Percentiles rank a stretch among this genome's conserved stretches.
These are phyloP conservation scores for Megaceryle maxima DNA, from an alignment of 2,113 vertebrate genomes.

Conservation along the genomic window DNA sequence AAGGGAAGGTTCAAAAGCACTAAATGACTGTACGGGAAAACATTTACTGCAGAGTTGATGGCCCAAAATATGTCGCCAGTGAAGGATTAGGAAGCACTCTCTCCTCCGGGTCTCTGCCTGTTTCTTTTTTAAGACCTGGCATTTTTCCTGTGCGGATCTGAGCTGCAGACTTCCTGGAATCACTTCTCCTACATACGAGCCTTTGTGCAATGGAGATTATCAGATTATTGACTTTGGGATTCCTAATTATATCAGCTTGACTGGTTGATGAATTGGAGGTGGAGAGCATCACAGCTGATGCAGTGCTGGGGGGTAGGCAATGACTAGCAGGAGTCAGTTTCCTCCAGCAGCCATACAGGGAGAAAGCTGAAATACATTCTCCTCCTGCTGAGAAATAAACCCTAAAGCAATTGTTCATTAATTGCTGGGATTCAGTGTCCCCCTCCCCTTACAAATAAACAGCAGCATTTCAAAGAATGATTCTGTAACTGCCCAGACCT, in stretches of 20 bases:
- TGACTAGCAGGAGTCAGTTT: background rate
- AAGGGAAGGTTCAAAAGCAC: background rate
- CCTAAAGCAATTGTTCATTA: background rate
- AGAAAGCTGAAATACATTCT: slow-evolving; percentile 10
- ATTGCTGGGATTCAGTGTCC: background rate
- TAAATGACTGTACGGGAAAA: slow-evolving; percentile 11
- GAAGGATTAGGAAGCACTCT: slow-evolving; percentile 29
- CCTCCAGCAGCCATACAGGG: background rate
- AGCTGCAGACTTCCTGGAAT: slow-evolving; percentile 48
- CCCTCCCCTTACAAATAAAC: background rate
- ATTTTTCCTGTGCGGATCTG: slow-evolving; percentile 34
- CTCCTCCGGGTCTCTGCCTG: slow-evolving; percentile 50
- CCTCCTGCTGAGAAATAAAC: slow-evolving; percentile 21
- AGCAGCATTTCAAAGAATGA: background rate
- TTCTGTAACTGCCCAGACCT: background rate
- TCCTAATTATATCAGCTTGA: slow-evolving; percentile 48
- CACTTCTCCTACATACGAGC: slow-evolving; percentile 25
- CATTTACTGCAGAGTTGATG: slow-evolving; percentile 34
- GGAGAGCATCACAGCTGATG: background rate
- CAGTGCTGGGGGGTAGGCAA: background rate
- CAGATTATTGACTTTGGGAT: slow-evolving; percentile 54
- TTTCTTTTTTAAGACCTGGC: slow-evolving; percentile 59
- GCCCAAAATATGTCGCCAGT: slow-evolving; percentile 37
- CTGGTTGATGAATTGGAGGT: slow-evolving; percentile 53
- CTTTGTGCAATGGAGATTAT: slow-evolving; percentile 47